Percentiles rank a stretch among this genome's conserved stretches.
Evolutionary conservation across 2,888 invertebrate species (phyloP).

Genomic region (Epinotia ramella): DNA sequence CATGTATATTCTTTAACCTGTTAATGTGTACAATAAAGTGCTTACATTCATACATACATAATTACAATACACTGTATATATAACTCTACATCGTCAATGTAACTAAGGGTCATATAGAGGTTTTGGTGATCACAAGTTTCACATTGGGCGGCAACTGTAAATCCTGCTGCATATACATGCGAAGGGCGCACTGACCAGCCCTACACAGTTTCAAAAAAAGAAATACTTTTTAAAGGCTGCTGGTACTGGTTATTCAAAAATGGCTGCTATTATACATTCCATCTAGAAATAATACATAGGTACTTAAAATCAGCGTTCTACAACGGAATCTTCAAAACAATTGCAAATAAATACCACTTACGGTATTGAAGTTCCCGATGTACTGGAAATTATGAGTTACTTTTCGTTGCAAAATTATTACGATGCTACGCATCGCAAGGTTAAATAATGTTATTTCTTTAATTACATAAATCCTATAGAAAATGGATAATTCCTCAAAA

Average conservation of each 20-base stretch:
- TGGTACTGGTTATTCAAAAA: too few relatives aligned
- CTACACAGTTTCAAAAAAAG: slow-evolving; percentile 7
- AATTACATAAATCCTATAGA: too few relatives aligned
- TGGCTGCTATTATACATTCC: too few relatives aligned
- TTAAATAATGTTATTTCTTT: slow-evolving; percentile 4
- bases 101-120: background rate
- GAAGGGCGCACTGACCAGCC: slow-evolving; percentile 8
- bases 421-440: slow-evolving; percentile 12
- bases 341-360: slow-evolving; percentile 16
- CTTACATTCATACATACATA: too few relatives aligned
- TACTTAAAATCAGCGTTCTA: background rate
- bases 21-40: too few relatives aligned
- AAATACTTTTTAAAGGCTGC: background rate
- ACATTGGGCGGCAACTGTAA: slow-evolving; percentile 25
- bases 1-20: too few relatives aligned
- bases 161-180: slow-evolving; percentile 18
- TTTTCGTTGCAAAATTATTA: slow-evolving; percentile 9
- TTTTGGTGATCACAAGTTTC: slow-evolving; percentile 12
- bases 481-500: too few relatives aligned
- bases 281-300: too few relatives aligned
- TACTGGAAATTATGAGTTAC: background rate
- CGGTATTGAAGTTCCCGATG: slow-evolving; percentile 3
- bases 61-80: too few relatives aligned
- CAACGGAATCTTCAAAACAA: slow-evolving; percentile 3
- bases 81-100: slow-evolving; percentile 8